Evolutionary conservation across 2,888 invertebrate genomes (phyloP).

Genomic region (Acanthosepion esculentum): DNA sequence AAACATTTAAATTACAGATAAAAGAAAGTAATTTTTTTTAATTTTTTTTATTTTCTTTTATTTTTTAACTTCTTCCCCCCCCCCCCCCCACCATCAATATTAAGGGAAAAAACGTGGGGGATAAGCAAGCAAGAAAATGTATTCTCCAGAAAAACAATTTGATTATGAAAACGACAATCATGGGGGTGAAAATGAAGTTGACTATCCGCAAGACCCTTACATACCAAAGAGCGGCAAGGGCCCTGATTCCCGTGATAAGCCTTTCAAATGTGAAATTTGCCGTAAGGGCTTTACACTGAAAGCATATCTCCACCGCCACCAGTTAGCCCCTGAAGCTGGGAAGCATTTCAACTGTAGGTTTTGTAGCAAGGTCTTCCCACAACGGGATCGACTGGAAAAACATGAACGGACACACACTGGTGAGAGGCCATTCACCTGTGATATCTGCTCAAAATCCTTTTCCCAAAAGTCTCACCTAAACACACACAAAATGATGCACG

Average conservation of each 20-base stretch:
- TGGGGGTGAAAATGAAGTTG: neutral
- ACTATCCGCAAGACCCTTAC: neutral
- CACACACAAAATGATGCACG: constrained; percentile 2
- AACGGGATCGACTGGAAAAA: constrained; percentile 38
- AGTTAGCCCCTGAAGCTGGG: constrained; percentile 39
- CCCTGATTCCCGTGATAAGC: constrained; percentile 22
- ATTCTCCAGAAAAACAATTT: neutral
- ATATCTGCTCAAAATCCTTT: neutral
- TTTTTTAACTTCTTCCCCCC: neutral
- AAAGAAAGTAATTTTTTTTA: neutral
- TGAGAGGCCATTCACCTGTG: constrained; percentile 41
- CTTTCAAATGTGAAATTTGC: constrained; percentile 46
- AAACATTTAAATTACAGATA: neutral
- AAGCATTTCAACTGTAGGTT: constrained; percentile 43
- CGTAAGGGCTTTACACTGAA: constrained; percentile 45
- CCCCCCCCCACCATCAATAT: no score
- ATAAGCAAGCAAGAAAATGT: neutral
- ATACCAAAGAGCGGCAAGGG: neutral
- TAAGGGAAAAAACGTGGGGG: neutral
- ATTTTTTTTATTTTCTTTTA: neutral
- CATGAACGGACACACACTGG: constrained; percentile 44
- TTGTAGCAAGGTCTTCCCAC: constrained; percentile 40
- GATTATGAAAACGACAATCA: neutral
- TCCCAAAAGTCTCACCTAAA: constrained; percentile 36
- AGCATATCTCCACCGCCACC: constrained; percentile 40